Conservation (phyloP, 1,140 invertebrate genomes). For the Drosophila kepulauana region DNA sequence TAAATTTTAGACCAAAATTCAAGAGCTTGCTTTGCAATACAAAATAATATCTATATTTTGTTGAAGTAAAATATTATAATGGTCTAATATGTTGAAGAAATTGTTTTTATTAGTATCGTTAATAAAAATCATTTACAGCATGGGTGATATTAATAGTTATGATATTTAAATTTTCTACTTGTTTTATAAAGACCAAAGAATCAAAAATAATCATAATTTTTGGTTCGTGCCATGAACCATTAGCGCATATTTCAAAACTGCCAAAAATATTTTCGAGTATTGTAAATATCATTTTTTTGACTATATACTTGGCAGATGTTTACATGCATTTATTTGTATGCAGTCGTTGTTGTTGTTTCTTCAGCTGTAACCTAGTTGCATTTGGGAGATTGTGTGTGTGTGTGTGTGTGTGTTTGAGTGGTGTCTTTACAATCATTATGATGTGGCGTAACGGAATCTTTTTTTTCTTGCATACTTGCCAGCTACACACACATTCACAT, state of each 20-base stretch:
- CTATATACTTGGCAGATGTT: slow-evolving; percentile 17
- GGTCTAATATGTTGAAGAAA: too few species aligned
- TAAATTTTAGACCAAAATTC: too few species aligned
- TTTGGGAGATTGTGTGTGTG: slow-evolving; percentile 4
- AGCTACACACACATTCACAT: slow-evolving; percentile 42
- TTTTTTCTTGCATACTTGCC: slow-evolving; percentile 47
- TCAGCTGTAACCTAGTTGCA: slow-evolving; percentile 31
- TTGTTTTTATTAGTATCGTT: too few species aligned
- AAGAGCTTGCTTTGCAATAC: too few species aligned
- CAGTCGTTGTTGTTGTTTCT: slow-evolving; percentile 16
- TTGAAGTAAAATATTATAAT: too few species aligned
- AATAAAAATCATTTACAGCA: too few species aligned
- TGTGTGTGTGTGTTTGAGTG: not conserved
- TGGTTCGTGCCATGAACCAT: slow-evolving; percentile 1
- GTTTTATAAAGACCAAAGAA: too few species aligned
- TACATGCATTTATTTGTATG: not conserved
- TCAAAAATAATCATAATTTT: too few species aligned
- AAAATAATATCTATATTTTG: too few species aligned
- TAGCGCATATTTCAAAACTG: slow-evolving; percentile 46
- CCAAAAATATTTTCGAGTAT: slow-evolving; percentile 29
- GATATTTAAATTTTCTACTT: too few species aligned
- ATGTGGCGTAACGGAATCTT: slow-evolving; percentile 56
- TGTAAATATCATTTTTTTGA: not conserved
- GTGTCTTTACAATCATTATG: slow-evolving; percentile 35
- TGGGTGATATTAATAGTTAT: too few species aligned